Evolutionary conservation across 2,113 vertebrate species (phyloP).

Genomic region (Menura novaehollandiae): DNA sequence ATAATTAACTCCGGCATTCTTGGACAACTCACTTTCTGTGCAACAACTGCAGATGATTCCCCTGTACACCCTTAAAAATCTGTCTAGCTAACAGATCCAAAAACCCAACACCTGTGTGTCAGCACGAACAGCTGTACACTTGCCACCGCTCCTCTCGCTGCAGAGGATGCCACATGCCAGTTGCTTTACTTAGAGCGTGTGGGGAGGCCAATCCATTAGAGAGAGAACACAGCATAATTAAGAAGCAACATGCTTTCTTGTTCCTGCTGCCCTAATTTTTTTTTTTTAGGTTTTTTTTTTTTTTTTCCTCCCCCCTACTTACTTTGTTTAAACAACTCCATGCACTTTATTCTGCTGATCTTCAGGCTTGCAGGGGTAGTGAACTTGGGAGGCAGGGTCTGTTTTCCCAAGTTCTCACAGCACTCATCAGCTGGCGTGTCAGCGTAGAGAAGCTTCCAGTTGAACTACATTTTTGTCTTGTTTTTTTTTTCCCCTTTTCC

Average conservation of each 20-base stretch:
- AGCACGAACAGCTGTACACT: constrained; percentile 65
- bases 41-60: constrained; percentile 61
- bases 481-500: not conserved
- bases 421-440: constrained; percentile 2
- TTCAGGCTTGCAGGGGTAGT: not conserved
- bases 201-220: constrained; percentile 68
- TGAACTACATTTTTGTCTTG: not conserved
- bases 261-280: constrained; percentile 39
- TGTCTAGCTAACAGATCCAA: constrained; percentile 60
- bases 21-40: constrained; percentile 45
- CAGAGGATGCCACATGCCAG: constrained; percentile 68
- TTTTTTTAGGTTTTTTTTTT: not conserved
- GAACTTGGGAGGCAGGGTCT: not conserved
- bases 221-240: constrained; percentile 63
- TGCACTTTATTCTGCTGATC: constrained; percentile 7
- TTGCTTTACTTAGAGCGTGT: constrained; percentile 48
- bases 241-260: constrained; percentile 62
- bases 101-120: constrained; percentile 69
- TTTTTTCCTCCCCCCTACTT: not conserved
- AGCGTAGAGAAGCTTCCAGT: not conserved
- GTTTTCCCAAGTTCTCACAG: constrained; percentile 30
- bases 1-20: constrained; percentile 51
- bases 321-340: constrained; percentile 45
- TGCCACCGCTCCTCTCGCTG: constrained; percentile 47
- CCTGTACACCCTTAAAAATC: constrained; percentile 65